Percentiles rank a stretch among this genome's conserved stretches.
Evolutionary conservation across 1,140 invertebrate species (phyloP).

Genomic region (Drosophila subpulchrella): DNA sequence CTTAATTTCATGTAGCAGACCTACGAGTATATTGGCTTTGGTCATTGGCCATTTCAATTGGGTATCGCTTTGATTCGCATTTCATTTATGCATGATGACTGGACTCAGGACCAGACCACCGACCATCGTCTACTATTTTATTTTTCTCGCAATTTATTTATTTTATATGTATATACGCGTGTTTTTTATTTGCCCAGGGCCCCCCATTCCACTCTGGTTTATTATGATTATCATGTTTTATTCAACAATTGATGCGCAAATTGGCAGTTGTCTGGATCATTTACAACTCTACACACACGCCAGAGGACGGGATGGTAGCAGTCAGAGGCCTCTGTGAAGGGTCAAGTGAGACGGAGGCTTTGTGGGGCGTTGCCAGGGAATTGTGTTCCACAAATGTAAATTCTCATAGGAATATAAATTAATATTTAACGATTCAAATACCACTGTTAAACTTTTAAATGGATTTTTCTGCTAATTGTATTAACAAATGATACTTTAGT

Average conservation of each 20-base stretch:
- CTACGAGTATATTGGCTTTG: slow-evolving; percentile 46
- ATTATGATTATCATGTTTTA: slow-evolving; percentile 83
- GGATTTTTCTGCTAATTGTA: too few relatives aligned
- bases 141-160: slow-evolving; percentile 61
- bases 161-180: slow-evolving; percentile 42
- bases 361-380: background rate
- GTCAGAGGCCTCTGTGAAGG: slow-evolving; percentile 23
- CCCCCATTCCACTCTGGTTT: slow-evolving; percentile 37
- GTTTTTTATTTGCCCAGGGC: slow-evolving; percentile 25
- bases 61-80: slow-evolving; percentile 81
- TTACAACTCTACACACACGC: slow-evolving; percentile 78
- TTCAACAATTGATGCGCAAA: slow-evolving; percentile 82
- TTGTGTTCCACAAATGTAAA: slow-evolving; percentile 26
- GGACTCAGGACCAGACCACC: slow-evolving; percentile 24
- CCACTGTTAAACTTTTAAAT: background rate
- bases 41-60: slow-evolving; percentile 69
- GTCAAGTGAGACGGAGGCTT: slow-evolving; percentile 20
- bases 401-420: background rate
- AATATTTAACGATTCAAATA: background rate
- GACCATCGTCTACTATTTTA: slow-evolving; percentile 67
- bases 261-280: slow-evolving; percentile 82
- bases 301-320: slow-evolving; percentile 2
- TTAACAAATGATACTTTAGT: too few relatives aligned
- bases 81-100: slow-evolving; percentile 73
- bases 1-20: slow-evolving; percentile 25